Evolutionary conservation across 2,797 vertebrate species (phyloP), one percentile per base, ranked within the genome.

Genomic region (Melopsittacus undulatus): DNA sequence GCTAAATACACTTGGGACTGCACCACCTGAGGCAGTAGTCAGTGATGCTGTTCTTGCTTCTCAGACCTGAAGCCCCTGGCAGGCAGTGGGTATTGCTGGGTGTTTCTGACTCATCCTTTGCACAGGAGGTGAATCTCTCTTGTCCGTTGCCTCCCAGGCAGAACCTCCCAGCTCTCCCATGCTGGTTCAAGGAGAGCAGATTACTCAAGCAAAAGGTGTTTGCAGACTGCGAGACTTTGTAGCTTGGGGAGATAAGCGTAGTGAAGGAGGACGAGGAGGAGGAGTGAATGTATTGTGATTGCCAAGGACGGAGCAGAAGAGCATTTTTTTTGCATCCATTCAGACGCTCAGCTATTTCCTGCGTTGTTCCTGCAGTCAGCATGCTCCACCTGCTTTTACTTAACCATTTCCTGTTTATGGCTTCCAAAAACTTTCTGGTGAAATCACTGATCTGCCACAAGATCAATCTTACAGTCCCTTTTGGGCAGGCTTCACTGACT

Each of bases 271-370:
- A 90, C 19, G 67, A 52, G 70, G 63, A 92, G 57, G 72, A 77
- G 43, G 74, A 78, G 49, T 32, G 5, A 88, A 83, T 9, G 5
- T 88, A 86, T 29, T 81, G 64, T 10, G 24, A 52, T 77, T 95
- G 90, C 92, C 92, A 94, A 85, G 86, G 82, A 84, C 89, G 61
- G 66, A 96, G 96, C 87, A 91, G 88, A 93, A 86, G 89, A 96
- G 80, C 91, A 82, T 92, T 92, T 78, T 95, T 94, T 97, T 87
- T 77, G 78, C 93, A 89, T 96, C 95, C 97, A 97, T 97, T 98
- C 97, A 97, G 97, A 95, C 9, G 1, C 93, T 96, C 92, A 96
- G 97, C 97, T 98, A 97, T 98, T 98, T 98, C 98, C 98, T 97
- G 96, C 96, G 3, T 89, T 92, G 89, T 94, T 97, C 92, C 97